Conservation (phyloP, 92 coral and sea anemone genomes). For the Palythoa grandis region DNA sequence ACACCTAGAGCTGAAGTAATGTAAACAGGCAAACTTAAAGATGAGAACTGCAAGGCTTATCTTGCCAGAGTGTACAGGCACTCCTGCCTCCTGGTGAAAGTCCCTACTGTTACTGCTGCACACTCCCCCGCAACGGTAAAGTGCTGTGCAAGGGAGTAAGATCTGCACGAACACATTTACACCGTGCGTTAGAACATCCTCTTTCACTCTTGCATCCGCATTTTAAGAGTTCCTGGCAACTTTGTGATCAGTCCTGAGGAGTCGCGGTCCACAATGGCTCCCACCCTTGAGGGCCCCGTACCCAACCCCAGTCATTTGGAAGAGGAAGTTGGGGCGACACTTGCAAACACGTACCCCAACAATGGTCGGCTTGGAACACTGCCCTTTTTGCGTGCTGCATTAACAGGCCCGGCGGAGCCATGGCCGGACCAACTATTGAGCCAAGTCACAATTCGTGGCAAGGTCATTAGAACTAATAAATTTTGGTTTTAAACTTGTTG, state of each 20-base stretch:
- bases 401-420: not conserved
- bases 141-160: slow-evolving; percentile 53
- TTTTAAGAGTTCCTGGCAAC: slow-evolving; percentile 51
- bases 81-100: too few species aligned
- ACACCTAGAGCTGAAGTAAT: too few species aligned
- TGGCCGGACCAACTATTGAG: too few species aligned
- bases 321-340: slow-evolving; percentile 42
- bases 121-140: slow-evolving; percentile 37
- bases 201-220: slow-evolving; percentile 61
- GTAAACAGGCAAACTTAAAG: too few species aligned
- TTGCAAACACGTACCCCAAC: slow-evolving; percentile 50
- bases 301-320: slow-evolving; percentile 43
- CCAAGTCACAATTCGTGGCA: too few species aligned
- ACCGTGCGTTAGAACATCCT: slow-evolving; percentile 52
- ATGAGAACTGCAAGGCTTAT: too few species aligned
- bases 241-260: slow-evolving; percentile 46
- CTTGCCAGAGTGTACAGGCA: too few species aligned
- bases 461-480: too few species aligned
- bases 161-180: slow-evolving; percentile 52
- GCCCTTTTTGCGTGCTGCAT: slow-evolving; percentile 63
- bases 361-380: slow-evolving; percentile 44
- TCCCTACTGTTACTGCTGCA: slow-evolving; percentile 16
- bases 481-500: too few species aligned
- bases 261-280: slow-evolving; percentile 34
- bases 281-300: slow-evolving; percentile 1